These are phyloP conservation scores for Xiphophorus hellerii DNA, from an alignment of 2,113 vertebrate species.

Conservation along the genomic window DNA sequence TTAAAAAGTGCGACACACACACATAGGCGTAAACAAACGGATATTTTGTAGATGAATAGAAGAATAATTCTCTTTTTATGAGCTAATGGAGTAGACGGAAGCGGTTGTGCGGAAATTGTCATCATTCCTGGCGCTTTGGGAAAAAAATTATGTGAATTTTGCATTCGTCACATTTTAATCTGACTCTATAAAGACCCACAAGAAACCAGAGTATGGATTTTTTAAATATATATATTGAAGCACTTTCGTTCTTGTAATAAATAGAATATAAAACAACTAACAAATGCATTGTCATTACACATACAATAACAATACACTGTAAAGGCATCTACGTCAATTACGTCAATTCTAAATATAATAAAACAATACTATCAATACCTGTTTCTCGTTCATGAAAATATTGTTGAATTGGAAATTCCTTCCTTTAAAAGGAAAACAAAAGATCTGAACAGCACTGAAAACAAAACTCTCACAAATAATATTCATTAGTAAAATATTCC, in stretches of 20 bases:
- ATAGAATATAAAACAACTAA: not conserved
- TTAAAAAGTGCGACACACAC: not conserved
- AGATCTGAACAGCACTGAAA: too few species aligned
- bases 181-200: not conserved
- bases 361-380: too few species aligned
- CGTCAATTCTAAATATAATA: too few species aligned
- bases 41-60: not conserved
- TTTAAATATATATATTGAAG: not conserved
- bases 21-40: not conserved
- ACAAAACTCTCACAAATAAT: too few species aligned
- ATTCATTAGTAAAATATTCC: too few species aligned
- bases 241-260: not conserved
- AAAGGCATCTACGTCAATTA: too few species aligned
- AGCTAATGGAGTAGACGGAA: not conserved
- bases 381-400: too few species aligned
- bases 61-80: not conserved
- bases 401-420: too few species aligned
- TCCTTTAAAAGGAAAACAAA: too few species aligned
- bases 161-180: not conserved
- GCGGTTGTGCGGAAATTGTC: not conserved
- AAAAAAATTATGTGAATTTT: not conserved
- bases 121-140: not conserved
- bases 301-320: too few species aligned
- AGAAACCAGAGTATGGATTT: not conserved
- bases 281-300: too few species aligned